These are phyloP conservation scores for Leptinotarsa defecta DNA, from an alignment of 1,140 invertebrate genomes.

Conservation along the genomic window DNA sequence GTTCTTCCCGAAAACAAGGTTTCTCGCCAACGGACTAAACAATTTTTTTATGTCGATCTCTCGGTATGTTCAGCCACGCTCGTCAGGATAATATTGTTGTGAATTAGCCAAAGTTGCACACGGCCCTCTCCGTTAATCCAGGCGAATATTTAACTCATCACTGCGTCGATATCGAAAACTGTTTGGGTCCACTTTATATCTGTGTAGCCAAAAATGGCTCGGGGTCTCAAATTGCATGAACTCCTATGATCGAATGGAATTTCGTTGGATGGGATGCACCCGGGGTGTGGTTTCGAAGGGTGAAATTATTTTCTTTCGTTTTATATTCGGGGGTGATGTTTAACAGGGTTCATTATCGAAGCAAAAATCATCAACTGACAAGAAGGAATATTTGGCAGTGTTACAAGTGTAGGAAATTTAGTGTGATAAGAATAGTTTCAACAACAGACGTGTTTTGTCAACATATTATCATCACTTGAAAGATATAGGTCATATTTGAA, in stretches of 20 bases:
- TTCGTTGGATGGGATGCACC: neutral
- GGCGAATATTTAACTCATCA: conserved; percentile 34
- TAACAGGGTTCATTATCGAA: neutral
- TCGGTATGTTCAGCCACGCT: neutral
- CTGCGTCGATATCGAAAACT: conserved; percentile 21
- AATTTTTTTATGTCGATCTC: neutral
- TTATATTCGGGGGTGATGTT: neutral
- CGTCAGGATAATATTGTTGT: conserved; percentile 22
- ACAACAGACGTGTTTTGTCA: no score
- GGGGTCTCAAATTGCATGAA: conserved; percentile 38
- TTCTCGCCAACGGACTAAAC: neutral
- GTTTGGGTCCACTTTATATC: conserved; percentile 32
- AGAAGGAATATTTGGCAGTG: conserved; percentile 15
- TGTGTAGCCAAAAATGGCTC: conserved; percentile 41
- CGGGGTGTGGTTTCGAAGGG: neutral
- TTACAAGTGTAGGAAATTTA: neutral
- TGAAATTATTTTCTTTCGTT: neutral
- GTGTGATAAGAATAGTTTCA: no score
- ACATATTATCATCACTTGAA: no score
- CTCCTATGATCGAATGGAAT: conserved; percentile 1
- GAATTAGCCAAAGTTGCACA: conserved; percentile 37
- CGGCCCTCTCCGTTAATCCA: conserved; percentile 32
- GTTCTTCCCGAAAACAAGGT: neutral
- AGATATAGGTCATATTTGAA: no score
- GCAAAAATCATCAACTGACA: neutral